Conservation (phyloP, 1,140 invertebrate genomes). For the Zaprionus davidi region DNA sequence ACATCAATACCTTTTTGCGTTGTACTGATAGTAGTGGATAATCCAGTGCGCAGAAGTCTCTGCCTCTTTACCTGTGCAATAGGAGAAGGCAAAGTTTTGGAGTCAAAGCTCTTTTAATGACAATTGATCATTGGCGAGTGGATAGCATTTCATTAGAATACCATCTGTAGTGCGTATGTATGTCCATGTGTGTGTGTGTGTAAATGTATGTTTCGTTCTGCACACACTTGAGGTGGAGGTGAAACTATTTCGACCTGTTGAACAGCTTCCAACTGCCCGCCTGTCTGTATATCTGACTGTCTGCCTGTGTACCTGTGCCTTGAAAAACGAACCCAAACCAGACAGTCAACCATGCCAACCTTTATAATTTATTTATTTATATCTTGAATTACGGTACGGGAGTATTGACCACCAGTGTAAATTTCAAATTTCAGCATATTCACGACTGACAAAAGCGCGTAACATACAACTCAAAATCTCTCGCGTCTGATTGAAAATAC, state of each 20-base stretch:
- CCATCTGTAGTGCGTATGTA: conserved; percentile 61
- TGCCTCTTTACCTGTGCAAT: conserved; percentile 41
- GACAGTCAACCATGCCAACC: conserved; percentile 71
- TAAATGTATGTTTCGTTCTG: conserved; percentile 63
- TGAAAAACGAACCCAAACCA: conserved; percentile 53
- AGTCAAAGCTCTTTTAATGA: conserved; percentile 84
- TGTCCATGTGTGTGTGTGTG: conserved; percentile 27
- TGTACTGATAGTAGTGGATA: conserved; percentile 8
- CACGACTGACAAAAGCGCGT: conserved; percentile 75
- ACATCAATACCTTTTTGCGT: not conserved
- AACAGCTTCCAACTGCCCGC: conserved; percentile 72
- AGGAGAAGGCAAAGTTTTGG: conserved; percentile 57
- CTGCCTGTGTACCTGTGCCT: conserved; percentile 61
- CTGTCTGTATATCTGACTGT: conserved; percentile 66
- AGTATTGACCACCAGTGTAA: conserved; percentile 84
- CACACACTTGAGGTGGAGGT: conserved; percentile 79
- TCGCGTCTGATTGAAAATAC: conserved; percentile 72
- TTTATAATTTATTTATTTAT: conserved; percentile 83
- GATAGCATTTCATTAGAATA: conserved; percentile 84
- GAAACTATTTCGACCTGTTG: conserved; percentile 83
- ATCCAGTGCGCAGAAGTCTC: conserved; percentile 14
- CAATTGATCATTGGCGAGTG: conserved; percentile 84
- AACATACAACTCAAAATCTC: conserved; percentile 61
- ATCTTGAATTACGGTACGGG: conserved; percentile 83
- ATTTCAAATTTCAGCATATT: conserved; percentile 83